Percentiles rank a stretch among this genome's conserved stretches.
Conservation (phyloP, 2,797 vertebrate genomes). For the Poecilia gillii region DNA sequence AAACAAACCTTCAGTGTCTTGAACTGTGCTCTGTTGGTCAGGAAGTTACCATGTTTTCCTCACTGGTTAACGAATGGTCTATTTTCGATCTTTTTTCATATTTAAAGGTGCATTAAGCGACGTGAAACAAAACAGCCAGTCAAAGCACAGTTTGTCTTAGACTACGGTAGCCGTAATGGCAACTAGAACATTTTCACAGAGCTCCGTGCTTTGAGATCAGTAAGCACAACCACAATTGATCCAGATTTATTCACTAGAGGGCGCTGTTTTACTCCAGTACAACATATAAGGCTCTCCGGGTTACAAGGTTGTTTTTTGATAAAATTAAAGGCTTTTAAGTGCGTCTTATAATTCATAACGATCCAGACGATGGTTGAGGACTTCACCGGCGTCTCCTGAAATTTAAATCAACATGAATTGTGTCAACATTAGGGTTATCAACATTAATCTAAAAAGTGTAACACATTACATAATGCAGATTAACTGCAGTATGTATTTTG, state of each 20-base stretch:
- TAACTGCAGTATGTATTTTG: no score
- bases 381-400: neutral
- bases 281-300: neutral
- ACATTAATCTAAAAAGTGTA: no score
- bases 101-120: no score
- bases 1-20: neutral
- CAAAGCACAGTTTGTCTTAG: no score
- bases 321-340: no score
- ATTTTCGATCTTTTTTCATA: no score
- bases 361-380: neutral
- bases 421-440: neutral
- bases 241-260: no score
- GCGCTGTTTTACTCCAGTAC: no score
- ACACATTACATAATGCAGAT: no score
- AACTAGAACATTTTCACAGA: neutral
- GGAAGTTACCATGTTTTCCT: neutral
- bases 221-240: neutral
- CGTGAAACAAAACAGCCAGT: no score
- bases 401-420: neutral
- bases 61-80: no score
- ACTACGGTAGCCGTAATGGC: no score
- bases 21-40: neutral
- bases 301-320: neutral
- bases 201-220: neutral
- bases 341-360: accelerated